These are phyloP conservation scores for Cetoscarus ocellatus DNA, from an alignment of 2,797 vertebrate genomes.

Conservation along the genomic window DNA sequence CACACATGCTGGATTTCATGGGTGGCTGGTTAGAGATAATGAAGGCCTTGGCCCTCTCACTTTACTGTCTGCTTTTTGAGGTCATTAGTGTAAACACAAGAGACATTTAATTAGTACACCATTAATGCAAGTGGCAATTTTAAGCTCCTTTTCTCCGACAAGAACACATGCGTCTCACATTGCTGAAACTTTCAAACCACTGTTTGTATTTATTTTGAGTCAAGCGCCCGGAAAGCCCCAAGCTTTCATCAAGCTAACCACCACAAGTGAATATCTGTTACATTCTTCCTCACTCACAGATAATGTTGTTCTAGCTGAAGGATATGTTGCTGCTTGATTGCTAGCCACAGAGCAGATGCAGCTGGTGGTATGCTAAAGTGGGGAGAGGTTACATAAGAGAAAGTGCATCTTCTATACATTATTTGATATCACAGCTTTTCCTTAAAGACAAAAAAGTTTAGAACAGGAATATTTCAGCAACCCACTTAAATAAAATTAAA, in stretches of 20 bases:
- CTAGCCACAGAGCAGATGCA: slow-evolving; percentile 30
- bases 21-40: slow-evolving; percentile 68
- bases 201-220: slow-evolving; percentile 67
- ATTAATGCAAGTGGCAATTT: slow-evolving; percentile 76
- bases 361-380: slow-evolving; percentile 17
- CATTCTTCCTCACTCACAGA: slow-evolving; percentile 35
- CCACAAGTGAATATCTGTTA: slow-evolving; percentile 43
- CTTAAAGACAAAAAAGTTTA: background rate
- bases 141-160: slow-evolving; percentile 54
- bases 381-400: slow-evolving; percentile 16
- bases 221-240: slow-evolving; percentile 65
- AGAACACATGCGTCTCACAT: slow-evolving; percentile 36
- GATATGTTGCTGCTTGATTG: slow-evolving; percentile 42
- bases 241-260: slow-evolving; percentile 62
- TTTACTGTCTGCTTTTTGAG: slow-evolving; percentile 70
- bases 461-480: background rate
- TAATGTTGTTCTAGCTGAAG: slow-evolving; percentile 34
- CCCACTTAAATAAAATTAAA: background rate
- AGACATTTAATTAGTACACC: slow-evolving; percentile 73
- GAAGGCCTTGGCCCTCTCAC: slow-evolving; percentile 34
- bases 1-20: slow-evolving; percentile 70
- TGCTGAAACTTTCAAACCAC: slow-evolving; percentile 60
- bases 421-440: background rate
- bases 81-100: slow-evolving; percentile 74
- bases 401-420: slow-evolving; percentile 12